Percentiles rank a stretch among this genome's conserved stretches.
Evolutionary conservation across 2,888 invertebrate species (phyloP).

Genomic region (Diloba caeruleocephala): DNA sequence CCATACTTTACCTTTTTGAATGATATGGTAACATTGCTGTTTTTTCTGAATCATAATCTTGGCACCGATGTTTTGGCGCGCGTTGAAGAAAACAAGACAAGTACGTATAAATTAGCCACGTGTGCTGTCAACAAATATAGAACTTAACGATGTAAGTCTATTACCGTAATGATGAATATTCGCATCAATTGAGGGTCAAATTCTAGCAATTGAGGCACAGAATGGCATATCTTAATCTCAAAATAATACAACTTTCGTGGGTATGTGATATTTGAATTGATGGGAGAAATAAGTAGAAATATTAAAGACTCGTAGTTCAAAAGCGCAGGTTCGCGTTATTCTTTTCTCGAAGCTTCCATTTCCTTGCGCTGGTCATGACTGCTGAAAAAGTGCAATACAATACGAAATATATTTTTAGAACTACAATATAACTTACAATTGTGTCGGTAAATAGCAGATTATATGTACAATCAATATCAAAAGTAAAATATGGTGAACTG

Average conservation of each 20-base stretch:
- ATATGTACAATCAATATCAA: too few species aligned
- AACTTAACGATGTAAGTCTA: conserved; percentile 18
- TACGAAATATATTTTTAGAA: too few species aligned
- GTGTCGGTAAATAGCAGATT: too few species aligned
- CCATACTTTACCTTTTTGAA: conserved; percentile 7
- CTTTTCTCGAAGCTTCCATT: conserved; percentile 1
- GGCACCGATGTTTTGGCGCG: conserved; percentile 35
- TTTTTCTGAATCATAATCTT: too few species aligned
- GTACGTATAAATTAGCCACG: conserved; percentile 28
- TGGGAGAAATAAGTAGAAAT: too few species aligned
- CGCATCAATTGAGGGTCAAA: conserved; percentile 16
- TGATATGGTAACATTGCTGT: too few species aligned
- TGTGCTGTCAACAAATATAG: conserved; percentile 36
- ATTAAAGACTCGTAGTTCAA: neutral
- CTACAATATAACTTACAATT: too few species aligned
- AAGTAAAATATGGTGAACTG: too few species aligned
- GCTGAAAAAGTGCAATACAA: neutral
- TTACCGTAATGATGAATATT: conserved; percentile 31
- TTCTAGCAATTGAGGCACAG: conserved; percentile 6
- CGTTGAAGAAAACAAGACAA: conserved; percentile 16
- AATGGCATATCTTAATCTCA: too few species aligned
- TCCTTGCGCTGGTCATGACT: neutral
- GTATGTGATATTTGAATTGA: too few species aligned
- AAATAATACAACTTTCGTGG: too few species aligned
- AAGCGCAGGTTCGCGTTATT: neutral